These are phyloP conservation scores for Andrena trimmerana DNA, from an alignment of 2,888 invertebrate species.

Conservation along the genomic window DNA sequence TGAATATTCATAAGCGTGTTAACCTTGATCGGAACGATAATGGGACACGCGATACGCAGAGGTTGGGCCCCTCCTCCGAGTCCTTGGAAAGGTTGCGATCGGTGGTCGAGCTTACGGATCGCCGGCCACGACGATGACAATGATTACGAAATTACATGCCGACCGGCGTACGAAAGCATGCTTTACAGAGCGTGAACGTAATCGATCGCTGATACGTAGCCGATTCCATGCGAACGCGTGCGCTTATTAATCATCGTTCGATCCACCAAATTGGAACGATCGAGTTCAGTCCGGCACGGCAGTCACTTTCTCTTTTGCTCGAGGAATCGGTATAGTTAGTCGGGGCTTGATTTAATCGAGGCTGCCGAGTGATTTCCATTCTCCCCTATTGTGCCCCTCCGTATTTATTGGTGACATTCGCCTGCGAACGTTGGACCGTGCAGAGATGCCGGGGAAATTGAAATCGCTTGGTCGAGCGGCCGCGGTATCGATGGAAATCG, in stretches of 20 bases:
- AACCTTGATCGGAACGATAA: slow-evolving; percentile 57
- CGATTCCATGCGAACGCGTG: slow-evolving; percentile 10
- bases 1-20: slow-evolving; percentile 57
- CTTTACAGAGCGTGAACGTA: slow-evolving; percentile 45
- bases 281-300: background rate
- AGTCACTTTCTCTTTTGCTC: slow-evolving; percentile 32
- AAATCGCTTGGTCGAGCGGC: background rate
- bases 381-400: too few relatives aligned
- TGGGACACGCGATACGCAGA: slow-evolving; percentile 54
- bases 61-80: slow-evolving; percentile 37
- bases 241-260: slow-evolving; percentile 8
- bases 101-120: slow-evolving; percentile 51
- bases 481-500: slow-evolving; percentile 6
- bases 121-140: slow-evolving; percentile 54
- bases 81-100: slow-evolving; percentile 65
- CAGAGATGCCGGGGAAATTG: slow-evolving; percentile 17
- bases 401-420: too few relatives aligned
- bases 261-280: slow-evolving; percentile 8
- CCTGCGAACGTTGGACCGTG: background rate
- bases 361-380: too few relatives aligned
- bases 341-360: too few relatives aligned
- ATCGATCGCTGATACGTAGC: slow-evolving; percentile 44
- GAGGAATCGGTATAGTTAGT: background rate
- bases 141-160: slow-evolving; percentile 62
- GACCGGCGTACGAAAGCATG: slow-evolving; percentile 30